Conservation (phyloP, 2,888 invertebrate species). For the Dioctria linearis region DNA sequence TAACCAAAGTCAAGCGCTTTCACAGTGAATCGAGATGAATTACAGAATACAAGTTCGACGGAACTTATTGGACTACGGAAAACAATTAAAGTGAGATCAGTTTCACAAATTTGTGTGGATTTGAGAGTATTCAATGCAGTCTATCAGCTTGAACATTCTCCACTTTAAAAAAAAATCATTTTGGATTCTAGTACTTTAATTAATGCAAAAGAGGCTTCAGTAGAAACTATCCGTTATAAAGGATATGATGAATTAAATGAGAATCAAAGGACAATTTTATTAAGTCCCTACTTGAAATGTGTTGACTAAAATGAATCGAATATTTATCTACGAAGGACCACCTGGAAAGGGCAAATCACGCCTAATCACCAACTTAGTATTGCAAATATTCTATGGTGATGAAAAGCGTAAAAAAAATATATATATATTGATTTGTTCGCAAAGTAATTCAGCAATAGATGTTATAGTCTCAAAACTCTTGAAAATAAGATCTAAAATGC, state of each 20-base stretch:
- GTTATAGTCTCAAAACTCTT: constrained; percentile 79
- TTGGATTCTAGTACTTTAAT: constrained; percentile 72
- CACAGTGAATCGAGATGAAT: too few species aligned
- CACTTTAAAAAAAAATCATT: constrained; percentile 74
- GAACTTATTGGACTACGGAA: neutral
- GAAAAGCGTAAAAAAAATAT: constrained; percentile 69
- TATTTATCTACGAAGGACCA: constrained; percentile 86
- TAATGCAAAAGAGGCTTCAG: neutral
- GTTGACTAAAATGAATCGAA: constrained; percentile 72
- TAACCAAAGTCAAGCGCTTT: too few species aligned
- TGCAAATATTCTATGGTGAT: constrained; percentile 76
- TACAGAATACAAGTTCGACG: neutral
- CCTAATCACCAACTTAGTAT: constrained; percentile 82
- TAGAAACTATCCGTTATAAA: constrained; percentile 61
- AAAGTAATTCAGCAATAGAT: constrained; percentile 90
- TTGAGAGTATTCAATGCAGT: constrained; percentile 77
- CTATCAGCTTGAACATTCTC: constrained; percentile 75
- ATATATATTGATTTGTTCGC: constrained; percentile 86
- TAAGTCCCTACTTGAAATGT: constrained; percentile 72
- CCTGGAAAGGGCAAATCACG: constrained; percentile 92
- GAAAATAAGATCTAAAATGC: constrained; percentile 72
- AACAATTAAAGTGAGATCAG: constrained; percentile 52
- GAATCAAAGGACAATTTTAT: constrained; percentile 78
- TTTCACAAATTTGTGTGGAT: constrained; percentile 70
- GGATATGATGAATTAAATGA: constrained; percentile 73